phyloP scores from a whole-genome alignment of 2,888 invertebrate species.

The Cynaeus angustus region DNA sequence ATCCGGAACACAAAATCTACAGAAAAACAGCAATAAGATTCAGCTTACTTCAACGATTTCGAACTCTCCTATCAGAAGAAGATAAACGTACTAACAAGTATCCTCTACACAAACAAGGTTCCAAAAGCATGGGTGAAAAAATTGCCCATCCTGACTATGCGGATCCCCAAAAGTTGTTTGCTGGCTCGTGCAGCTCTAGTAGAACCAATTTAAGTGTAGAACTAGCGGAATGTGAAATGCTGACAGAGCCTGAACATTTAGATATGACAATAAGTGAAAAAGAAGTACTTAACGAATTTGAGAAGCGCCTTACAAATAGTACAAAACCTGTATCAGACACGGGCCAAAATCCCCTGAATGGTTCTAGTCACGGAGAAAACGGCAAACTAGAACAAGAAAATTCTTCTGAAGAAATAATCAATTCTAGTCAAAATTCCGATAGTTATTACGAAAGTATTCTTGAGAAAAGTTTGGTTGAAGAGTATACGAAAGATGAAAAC shows the following conservation, averaged over 20 bases:
- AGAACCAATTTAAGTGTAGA: slow-evolving; percentile 39
- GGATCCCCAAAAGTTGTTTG: slow-evolving; percentile 82
- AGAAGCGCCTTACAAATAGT: slow-evolving; percentile 62
- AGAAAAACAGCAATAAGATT: slow-evolving; percentile 78
- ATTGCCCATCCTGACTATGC: slow-evolving; percentile 92
- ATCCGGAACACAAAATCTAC: slow-evolving; percentile 88
- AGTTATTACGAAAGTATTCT: slow-evolving; percentile 69
- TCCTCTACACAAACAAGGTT: slow-evolving; percentile 84
- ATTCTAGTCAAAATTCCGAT: slow-evolving; percentile 68
- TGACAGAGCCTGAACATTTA: slow-evolving; percentile 61
- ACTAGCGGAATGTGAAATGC: slow-evolving; percentile 51
- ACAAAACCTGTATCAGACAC: slow-evolving; percentile 43
- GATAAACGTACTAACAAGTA: slow-evolving; percentile 70
- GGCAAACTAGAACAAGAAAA: slow-evolving; percentile 24
- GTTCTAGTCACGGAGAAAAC: slow-evolving; percentile 42
- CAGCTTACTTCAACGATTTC: slow-evolving; percentile 76
- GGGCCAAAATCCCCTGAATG: slow-evolving; percentile 32
- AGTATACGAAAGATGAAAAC: slow-evolving; percentile 63
- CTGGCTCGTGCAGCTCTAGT: slow-evolving; percentile 56
- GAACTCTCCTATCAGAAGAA: slow-evolving; percentile 70
- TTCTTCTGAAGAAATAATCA: slow-evolving; percentile 50
- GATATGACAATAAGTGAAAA: slow-evolving; percentile 68
- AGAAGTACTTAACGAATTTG: slow-evolving; percentile 68
- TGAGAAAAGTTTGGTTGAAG: slow-evolving; percentile 67
- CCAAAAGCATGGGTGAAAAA: slow-evolving; percentile 88